phyloP scores from a whole-genome alignment of 2,797 vertebrate species.

The Salmo trutta region DNA sequence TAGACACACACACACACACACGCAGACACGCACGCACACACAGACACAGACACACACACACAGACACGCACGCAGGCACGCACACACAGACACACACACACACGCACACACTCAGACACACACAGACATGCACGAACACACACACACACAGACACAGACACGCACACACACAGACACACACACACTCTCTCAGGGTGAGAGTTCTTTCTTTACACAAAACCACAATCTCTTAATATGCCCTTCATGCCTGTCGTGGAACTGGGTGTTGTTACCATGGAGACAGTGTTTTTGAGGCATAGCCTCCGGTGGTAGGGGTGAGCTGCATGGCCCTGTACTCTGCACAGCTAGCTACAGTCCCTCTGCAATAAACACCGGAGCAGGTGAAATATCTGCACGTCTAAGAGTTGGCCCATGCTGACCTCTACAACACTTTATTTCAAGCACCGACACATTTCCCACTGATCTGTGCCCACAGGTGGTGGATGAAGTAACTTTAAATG shows the following conservation, averaged over 20 bases:
- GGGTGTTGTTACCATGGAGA: constrained; percentile 73
- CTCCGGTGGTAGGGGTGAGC: constrained; percentile 58
- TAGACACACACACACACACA: constrained; percentile 14
- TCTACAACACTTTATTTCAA: constrained; percentile 54
- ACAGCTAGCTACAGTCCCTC: not conserved
- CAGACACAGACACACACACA: constrained; percentile 10
- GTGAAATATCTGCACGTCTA: constrained; percentile 68
- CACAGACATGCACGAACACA: not conserved
- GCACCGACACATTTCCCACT: constrained; percentile 51
- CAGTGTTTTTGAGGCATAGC: constrained; percentile 59
- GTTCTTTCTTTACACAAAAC: constrained; percentile 50
- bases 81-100: not conserved
- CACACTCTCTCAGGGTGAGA: not conserved
- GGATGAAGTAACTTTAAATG: constrained; percentile 45
- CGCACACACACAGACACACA: not conserved
- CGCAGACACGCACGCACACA: not conserved
- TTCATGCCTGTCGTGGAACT: constrained; percentile 70
- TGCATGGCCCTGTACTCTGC: constrained; percentile 13
- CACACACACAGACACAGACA: not conserved
- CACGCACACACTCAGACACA: not conserved
- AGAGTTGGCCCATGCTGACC: constrained; percentile 50
- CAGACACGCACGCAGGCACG: not conserved
- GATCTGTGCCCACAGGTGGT: constrained; percentile 48
- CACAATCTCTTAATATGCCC: constrained; percentile 64
- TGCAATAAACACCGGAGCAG: constrained; percentile 31